phyloP scores from a whole-genome alignment of 1,140 invertebrate species.

The Ceratina calcarata region DNA sequence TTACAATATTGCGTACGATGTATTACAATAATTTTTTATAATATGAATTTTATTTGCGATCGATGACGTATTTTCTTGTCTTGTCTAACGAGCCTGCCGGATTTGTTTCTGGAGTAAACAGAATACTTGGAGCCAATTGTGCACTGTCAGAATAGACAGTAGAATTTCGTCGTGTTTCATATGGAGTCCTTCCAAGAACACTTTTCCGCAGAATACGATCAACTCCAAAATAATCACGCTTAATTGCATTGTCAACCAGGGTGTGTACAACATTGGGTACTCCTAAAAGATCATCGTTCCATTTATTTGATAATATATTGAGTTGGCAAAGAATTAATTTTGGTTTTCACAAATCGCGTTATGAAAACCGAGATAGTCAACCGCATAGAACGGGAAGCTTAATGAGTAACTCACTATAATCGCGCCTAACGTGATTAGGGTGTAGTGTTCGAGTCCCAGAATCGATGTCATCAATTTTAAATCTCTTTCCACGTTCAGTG shows the following conservation, averaged over 20 bases:
- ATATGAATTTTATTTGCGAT: no score
- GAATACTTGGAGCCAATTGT: constrained; percentile 79
- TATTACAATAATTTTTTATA: constrained; percentile 16
- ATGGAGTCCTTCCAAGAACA: constrained; percentile 75
- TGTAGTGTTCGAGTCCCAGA: constrained; percentile 77
- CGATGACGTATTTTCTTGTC: neutral
- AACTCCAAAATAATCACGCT: constrained; percentile 77
- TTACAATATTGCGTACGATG: neutral
- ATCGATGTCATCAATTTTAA: constrained; percentile 77
- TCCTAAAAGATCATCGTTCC: constrained; percentile 62
- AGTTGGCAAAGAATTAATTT: no score
- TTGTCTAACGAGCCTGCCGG: constrained; percentile 30
- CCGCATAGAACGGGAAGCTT: neutral
- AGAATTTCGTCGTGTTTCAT: constrained; percentile 74
- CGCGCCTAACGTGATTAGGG: constrained; percentile 74
- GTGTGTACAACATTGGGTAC: constrained; percentile 75
- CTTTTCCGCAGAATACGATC: constrained; percentile 70
- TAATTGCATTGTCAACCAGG: constrained; percentile 78
- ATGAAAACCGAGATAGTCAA: neutral
- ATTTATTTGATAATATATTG: neutral
- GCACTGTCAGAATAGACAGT: constrained; percentile 67
- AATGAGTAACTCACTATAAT: constrained; percentile 68
- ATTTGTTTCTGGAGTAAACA: constrained; percentile 74
- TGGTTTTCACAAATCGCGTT: no score
- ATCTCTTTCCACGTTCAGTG: constrained; percentile 72